Evolutionary conservation across 2,797 vertebrate genomes (phyloP), one percentile per base, ranked within the genome.

Genomic region (Argentina silus): DNA sequence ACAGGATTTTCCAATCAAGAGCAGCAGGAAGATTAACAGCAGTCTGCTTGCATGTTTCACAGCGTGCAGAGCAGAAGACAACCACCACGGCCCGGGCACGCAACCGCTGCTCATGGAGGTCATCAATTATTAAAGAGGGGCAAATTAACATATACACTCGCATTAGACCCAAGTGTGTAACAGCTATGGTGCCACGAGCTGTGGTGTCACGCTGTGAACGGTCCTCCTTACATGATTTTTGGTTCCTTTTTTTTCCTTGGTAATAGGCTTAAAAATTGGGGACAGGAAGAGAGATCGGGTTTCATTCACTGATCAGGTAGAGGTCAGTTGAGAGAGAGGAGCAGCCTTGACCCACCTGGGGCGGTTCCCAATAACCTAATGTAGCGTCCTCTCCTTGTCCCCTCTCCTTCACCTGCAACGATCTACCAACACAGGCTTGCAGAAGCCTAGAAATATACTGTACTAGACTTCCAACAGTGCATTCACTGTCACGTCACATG

Each of bases 1-100:
- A 87, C 79, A 87, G 87, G 87, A 90, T 88, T 91, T 91, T 90
- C 84, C 85, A 90, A 90, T 91, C 89, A 91, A 79, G 83, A 83
- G 85, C 71, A 83, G 83, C 75, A 77, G 75, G 84, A 79, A 89
- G 89, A 92, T 90, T 86, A 92, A 85, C 84, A 77, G 67, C 75
- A 69, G 59, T 76, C 73, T 72, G 77, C 74, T 53, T 68, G 74
- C 79, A 79, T 67, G 68, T 68, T 74, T 55, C 45, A 70, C 56
- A 70, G 70, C 70, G 57, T 76, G 74, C 44, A 47, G 11, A 53
- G 48, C 69, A 23, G 57, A 76, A 42, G 14, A 57, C 56, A 5
- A 66, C 57, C 7, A 61, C 65, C 56, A 36, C 9, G 36, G 21
- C 23, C 43, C 68, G 10, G 55, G 75, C 82, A 81, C 63, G 76